Base-by-base conservation (phyloP, 2,797 vertebrate genomes). In the Eleutherodactylus coqui region DNA sequence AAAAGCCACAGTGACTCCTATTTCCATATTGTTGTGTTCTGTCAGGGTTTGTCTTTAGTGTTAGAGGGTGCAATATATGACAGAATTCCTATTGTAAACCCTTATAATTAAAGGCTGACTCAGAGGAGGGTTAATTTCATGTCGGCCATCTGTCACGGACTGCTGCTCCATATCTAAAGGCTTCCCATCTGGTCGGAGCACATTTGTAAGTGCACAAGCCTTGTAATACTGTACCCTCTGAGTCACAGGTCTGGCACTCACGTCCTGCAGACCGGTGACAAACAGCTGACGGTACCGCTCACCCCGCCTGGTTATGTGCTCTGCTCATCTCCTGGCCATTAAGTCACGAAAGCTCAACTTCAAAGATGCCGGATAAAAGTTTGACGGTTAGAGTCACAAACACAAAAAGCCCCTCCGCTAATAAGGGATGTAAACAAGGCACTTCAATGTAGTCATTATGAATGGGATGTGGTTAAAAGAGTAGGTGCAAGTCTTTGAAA, bases 371-470 rank as follows among this genome's bases (percentile, higher is more conserved):
- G 55, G 55, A 21, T 19, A 34, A 84, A 84, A 67, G 67, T 43
- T 79, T 87, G 62, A 83, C 79, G 43, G 64, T 34, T 51, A 58
- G 29, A 80, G 81, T 67, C 86, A 80, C 2, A 47, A 79, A 49
- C 81, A 87, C 78, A 82, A 69, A 67, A 76, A 69, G 14, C 45
- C 49, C 24, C 58, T 64, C 13, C 19, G n/a, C 51, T 79, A 45
- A 43, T 84, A 87, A 87, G 75, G 75, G 32, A 53, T 75, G 82
- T 84, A 87, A 87, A 87, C 86, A 80, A 79, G 86, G 34, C 80
- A 34, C 76, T 84, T 87, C 76, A 79, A 84, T 79, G 64, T 87
- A 60, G 75, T 75, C 64, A 87, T 80, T 84, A 79, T 53, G 53
- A 86, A 69, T 82, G 73, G 82, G 67, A 87, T 87, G 86, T 84